Evolutionary conservation across 2,888 invertebrate genomes (phyloP).

Genomic region (Drosophila hamatofila): DNA sequence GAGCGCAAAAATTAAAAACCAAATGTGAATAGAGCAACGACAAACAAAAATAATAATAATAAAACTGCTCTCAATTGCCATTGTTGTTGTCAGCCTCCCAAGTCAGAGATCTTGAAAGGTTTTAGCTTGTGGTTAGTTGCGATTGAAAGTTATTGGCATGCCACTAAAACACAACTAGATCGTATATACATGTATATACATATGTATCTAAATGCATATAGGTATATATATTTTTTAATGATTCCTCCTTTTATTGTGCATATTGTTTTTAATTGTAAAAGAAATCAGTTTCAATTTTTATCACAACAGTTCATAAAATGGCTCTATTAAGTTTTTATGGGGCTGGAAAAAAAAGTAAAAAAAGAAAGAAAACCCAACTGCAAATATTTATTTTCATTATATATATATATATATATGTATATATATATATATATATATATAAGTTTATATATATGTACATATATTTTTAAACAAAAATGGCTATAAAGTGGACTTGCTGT

Average conservation of each 20-base stretch:
- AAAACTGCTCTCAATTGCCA: constrained; percentile 61
- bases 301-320: constrained; percentile 34
- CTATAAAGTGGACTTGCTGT: constrained; percentile 51
- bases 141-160: constrained; percentile 18
- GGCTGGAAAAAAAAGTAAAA: not conserved
- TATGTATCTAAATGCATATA: not conserved
- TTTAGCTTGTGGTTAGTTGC: constrained; percentile 28
- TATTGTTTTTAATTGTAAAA: constrained; percentile 18
- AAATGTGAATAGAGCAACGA: constrained; percentile 66
- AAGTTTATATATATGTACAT: not conserved
- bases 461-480: constrained; percentile 24
- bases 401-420: not conserved
- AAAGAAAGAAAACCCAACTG: constrained; percentile 14
- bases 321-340: constrained; percentile 39
- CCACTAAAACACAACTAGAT: not conserved
- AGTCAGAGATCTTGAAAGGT: constrained; percentile 60
- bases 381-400: constrained; percentile 38
- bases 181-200: not conserved
- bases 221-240: constrained; percentile 11
- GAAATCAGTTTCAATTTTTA: constrained; percentile 22
- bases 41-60: not conserved
- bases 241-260: constrained; percentile 6
- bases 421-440: constrained; percentile 4
- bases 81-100: constrained; percentile 14
- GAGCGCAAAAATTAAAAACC: constrained; percentile 75